phyloP scores from a whole-genome alignment of 2,888 invertebrate species.

The Netelia virgata region DNA sequence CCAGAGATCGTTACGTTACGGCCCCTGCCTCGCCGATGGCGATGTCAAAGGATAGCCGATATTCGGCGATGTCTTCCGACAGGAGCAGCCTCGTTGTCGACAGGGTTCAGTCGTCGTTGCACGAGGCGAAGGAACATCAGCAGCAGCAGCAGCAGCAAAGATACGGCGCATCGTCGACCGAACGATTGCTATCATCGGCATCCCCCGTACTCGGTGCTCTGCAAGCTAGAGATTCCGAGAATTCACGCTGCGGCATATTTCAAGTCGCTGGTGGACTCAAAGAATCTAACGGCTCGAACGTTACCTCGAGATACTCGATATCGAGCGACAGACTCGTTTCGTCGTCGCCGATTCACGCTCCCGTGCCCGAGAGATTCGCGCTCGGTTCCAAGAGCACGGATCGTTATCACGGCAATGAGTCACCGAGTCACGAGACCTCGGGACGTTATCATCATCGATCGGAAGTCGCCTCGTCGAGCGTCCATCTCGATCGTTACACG shows the following conservation, averaged over 20 bases:
- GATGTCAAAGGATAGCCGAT: conserved; percentile 68
- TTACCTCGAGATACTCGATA: conserved; percentile 74
- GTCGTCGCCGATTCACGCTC: conserved; percentile 82
- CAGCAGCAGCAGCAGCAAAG: conserved; percentile 81
- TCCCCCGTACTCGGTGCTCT: conserved; percentile 81
- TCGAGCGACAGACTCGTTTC: conserved; percentile 80
- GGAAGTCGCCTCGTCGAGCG: conserved; percentile 71
- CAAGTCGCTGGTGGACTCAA: conserved; percentile 71
- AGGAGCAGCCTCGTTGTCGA: conserved; percentile 86
- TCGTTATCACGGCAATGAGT: conserved; percentile 73
- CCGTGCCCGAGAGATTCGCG: conserved; percentile 81
- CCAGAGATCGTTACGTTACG: conserved; percentile 76
- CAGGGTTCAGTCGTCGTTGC: conserved; percentile 83
- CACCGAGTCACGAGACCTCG: conserved; percentile 73
- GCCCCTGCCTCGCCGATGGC: conserved; percentile 79
- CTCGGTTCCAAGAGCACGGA: conserved; percentile 71
- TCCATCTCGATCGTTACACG: conserved; percentile 77
- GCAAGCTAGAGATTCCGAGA: conserved; percentile 69
- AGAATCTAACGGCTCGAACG: conserved; percentile 68
- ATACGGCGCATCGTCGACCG: conserved; percentile 73
- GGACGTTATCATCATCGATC: conserved; percentile 73
- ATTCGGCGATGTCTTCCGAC: conserved; percentile 84
- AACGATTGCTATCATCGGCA: conserved; percentile 79
- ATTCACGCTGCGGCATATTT: conserved; percentile 67
- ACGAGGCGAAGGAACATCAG: conserved; percentile 77